Evolutionary conservation across 2,797 vertebrate species (phyloP), one percentile per base, ranked within the genome.

Genomic region (Setipinna tenuifilis): DNA sequence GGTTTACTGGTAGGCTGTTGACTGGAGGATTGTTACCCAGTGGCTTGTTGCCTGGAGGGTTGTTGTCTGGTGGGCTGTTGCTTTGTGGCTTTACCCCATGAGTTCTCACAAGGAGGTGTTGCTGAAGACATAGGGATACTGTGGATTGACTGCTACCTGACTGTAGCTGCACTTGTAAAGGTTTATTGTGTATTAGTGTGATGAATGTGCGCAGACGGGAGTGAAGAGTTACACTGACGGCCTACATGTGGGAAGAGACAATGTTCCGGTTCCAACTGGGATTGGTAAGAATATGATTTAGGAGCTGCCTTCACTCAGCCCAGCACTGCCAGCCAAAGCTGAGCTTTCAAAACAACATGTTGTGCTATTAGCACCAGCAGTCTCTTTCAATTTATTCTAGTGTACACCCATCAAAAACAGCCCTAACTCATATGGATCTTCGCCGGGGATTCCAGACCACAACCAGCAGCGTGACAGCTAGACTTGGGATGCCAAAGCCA

Each of bases 301-400:
- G 7, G 9, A 44, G 31, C 35, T 7, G 71, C 71, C 71, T 44
- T 17, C 19, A 35, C 68, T 41, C 19, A 41, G 16, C 7, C 71
- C 41, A 6, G 19, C 5, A 3, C 35, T 78, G 71, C 35, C 71
- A 78, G 17, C 35, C 17, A 21, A 19, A 10, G 9, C 71, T 44
- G 31, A 44, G 71, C 6, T n/a, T 78, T 78, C 71, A 78, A 35
- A 78, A 78, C 71, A 78, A n/a, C 71, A 78, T 78, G 71, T 16
- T 78, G 17, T 17, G 31, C 35, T 78, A 78, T 44, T 44, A 78
- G 16, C 2, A 11, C 16, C 16, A 78, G 14, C 71, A 78, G 31
- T 78, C 71, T 21, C 71, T 41, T 78, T 78, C 71, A 41, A 41
- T 78, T 21, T 19, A 44, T 19, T 78, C 71, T 41, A 17, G 16